A percentile compares a stretch with the other conserved stretches of the same genome.
These are phyloP conservation scores for Agapornis canus DNA, from an alignment of 2,797 vertebrate genomes.

Conservation along the genomic window DNA sequence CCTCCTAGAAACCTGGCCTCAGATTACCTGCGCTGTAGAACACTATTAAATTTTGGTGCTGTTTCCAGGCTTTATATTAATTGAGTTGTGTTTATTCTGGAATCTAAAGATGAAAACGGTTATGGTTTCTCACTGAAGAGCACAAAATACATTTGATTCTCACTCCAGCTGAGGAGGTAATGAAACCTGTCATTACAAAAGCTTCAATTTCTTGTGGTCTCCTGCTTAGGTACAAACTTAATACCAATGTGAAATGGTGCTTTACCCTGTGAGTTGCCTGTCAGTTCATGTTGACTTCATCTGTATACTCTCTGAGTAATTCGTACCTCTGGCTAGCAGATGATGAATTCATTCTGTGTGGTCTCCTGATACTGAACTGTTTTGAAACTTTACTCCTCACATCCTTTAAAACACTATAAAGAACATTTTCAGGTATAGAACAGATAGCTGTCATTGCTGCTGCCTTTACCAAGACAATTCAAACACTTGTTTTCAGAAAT, in stretches of 20 bases:
- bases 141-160: neutral
- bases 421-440: neutral
- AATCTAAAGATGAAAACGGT: neutral
- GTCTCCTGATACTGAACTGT: neutral
- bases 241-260: neutral
- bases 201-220: neutral
- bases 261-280: neutral
- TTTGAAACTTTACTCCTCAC: neutral
- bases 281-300: neutral
- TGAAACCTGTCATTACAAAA: neutral
- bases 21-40: neutral
- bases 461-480: neutral
- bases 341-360: neutral
- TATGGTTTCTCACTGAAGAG: neutral
- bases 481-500: neutral
- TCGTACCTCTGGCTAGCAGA: neutral
- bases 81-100: neutral
- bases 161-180: neutral
- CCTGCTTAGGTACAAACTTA: neutral
- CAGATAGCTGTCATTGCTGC: neutral
- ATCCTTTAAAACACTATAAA: neutral
- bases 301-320: neutral
- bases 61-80: neutral
- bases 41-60: neutral
- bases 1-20: neutral